Percentiles rank a stretch among this genome's conserved stretches.
phyloP scores from a whole-genome alignment of 2,797 vertebrate genomes.

The Adrianichthys oophorus region DNA sequence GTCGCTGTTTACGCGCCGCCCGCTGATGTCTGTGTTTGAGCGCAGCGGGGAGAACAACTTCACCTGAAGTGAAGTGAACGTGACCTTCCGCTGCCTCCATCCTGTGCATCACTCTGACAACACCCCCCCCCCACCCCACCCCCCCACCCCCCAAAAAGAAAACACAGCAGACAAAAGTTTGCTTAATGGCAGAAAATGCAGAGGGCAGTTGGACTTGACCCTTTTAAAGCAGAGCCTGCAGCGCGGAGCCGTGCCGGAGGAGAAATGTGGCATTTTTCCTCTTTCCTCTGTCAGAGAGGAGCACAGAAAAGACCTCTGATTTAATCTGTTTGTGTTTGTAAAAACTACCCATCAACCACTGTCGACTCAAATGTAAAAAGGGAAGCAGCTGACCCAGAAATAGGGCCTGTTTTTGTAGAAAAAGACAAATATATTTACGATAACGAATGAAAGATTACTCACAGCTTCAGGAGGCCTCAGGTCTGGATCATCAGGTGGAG shows the following conservation, averaged over 20 bases:
- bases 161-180: conserved; percentile 31
- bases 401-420: too few relatives aligned
- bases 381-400: too few relatives aligned
- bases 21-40: conserved; percentile 26
- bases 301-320: conserved; percentile 1
- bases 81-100: conserved; percentile 18
- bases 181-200: conserved; percentile 43
- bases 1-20: conserved; percentile 42
- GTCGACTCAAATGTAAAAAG: too few relatives aligned
- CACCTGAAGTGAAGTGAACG: conserved; percentile 6
- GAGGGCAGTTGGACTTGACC: conserved; percentile 33
- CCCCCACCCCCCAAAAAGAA: conserved; percentile 12
- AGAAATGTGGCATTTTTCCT: conserved; percentile 3
- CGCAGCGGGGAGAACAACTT: conserved; percentile 14
- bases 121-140: conserved; percentile 4
- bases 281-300: conserved; percentile 7
- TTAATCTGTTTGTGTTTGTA: too few relatives aligned
- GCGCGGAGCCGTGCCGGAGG: conserved; percentile 27
- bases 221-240: conserved; percentile 55
- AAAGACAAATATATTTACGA: too few relatives aligned
- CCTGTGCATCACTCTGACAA: background rate
- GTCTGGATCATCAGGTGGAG: conserved; percentile 57
- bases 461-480: conserved; percentile 72
- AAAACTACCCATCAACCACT: too few relatives aligned
- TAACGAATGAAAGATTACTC: conserved; percentile 39